Evolutionary conservation across 2,888 invertebrate species (phyloP).

Genomic region (Drosophila neotestacea): DNA sequence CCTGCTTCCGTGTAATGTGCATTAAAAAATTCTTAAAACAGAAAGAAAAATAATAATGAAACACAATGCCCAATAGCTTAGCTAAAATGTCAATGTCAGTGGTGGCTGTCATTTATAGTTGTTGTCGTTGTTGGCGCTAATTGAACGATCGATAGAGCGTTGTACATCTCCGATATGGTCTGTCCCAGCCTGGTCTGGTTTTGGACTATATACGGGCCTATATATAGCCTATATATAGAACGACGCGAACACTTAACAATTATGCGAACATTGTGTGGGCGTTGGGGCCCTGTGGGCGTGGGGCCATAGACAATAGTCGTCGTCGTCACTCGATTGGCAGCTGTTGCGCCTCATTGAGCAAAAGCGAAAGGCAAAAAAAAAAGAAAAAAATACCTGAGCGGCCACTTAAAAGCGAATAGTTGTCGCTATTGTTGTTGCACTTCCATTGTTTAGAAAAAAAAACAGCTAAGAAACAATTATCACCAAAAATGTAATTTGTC

Average conservation of each 20-base stretch:
- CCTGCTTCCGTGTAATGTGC: constrained; percentile 62
- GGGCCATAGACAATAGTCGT: constrained; percentile 19
- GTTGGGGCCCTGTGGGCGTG: constrained; percentile 57
- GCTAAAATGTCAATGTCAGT: constrained; percentile 76
- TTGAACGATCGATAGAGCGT: constrained; percentile 73
- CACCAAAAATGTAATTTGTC: constrained; percentile 47
- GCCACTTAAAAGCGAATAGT: constrained; percentile 65
- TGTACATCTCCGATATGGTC: constrained; percentile 41
- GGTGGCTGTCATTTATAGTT: constrained; percentile 33
- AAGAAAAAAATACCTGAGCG: constrained; percentile 35
- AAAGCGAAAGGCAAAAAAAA: constrained; percentile 67
- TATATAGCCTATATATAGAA: constrained; percentile 50
- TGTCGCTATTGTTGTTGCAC: constrained; percentile 39
- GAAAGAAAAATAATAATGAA: constrained; percentile 17
- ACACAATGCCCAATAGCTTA: constrained; percentile 51
- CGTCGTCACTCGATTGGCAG: constrained; percentile 51
- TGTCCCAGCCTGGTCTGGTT: constrained; percentile 13
- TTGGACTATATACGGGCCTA: constrained; percentile 32
- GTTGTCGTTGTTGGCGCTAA: constrained; percentile 63
- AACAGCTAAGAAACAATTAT: constrained; percentile 43
- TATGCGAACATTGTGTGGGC: constrained; percentile 31
- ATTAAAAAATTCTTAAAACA: constrained; percentile 44
- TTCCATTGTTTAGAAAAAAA: constrained; percentile 14
- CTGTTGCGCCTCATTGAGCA: constrained; percentile 76
- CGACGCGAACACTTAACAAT: constrained; percentile 39